These are phyloP conservation scores for Gastrophysa polygoni DNA, from an alignment of 2,888 invertebrate species.

Conservation along the genomic window DNA sequence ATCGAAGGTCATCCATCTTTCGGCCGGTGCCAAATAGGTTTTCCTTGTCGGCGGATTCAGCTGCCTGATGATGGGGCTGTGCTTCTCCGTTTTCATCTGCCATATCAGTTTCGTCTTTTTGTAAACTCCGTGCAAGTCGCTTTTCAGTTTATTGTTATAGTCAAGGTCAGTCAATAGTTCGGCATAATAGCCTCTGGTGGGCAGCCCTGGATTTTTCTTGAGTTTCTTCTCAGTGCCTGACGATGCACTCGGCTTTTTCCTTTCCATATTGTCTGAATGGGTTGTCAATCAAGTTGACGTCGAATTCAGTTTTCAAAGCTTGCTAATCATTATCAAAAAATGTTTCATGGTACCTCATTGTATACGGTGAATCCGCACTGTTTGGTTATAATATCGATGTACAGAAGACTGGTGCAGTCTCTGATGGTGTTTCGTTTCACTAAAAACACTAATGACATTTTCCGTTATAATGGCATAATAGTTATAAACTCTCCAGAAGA, in stretches of 20 bases:
- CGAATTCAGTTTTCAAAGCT: neutral
- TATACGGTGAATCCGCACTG: no score
- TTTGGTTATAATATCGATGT: no score
- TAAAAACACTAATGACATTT: no score
- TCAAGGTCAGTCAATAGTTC: conserved; percentile 64
- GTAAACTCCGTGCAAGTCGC: conserved; percentile 52
- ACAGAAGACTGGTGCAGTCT: no score
- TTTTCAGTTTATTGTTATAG: conserved; percentile 54
- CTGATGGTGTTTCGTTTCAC: no score
- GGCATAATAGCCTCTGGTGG: conserved; percentile 65
- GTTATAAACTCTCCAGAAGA: no score
- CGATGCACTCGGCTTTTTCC: neutral
- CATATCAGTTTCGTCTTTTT: conserved; percentile 58
- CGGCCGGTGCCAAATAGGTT: conserved; percentile 64
- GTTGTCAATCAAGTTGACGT: neutral
- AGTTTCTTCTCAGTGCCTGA: neutral
- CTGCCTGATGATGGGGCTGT: conserved; percentile 62
- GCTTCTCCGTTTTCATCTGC: conserved; percentile 65
- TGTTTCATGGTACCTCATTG: no score
- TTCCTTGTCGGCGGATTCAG: conserved; percentile 59
- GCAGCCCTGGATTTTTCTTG: conserved; percentile 17
- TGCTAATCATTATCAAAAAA: neutral
- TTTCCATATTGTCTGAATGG: neutral
- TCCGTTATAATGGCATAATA: no score
- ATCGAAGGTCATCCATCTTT: conserved; percentile 69